Base-by-base conservation (phyloP, 2,797 vertebrate species). In the Spheniscus humboldti region DNA sequence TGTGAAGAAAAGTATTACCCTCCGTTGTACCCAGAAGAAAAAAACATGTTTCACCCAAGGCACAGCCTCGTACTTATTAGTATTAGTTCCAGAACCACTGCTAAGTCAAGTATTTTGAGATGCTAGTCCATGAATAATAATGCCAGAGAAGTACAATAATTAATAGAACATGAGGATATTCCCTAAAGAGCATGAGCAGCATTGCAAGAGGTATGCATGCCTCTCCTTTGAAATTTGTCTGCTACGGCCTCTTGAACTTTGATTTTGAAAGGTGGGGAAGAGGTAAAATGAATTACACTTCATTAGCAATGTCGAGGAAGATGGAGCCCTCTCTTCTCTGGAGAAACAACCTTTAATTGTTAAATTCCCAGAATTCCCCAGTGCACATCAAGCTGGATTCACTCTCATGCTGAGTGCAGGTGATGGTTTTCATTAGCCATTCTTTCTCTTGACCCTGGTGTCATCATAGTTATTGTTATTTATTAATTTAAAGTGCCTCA, bases 91-190 rank as follows among this genome's bases (percentile, higher is more conserved):
- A 98, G 95, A 97, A 86, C 89, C 92, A 95, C 93, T 96, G 94
- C 95, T 94, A 97, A 98, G 95, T 97, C 96, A 97, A 98, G 97
- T 98, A 97, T 97, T 97, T 97, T 96, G 97, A 96, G 91, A 97
- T 96, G 93, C 48, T 63, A 95, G 86, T 63, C 94, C 82, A 92
- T 98, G 98, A 97, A 98, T 98, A 97, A 97, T 97, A 97, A 98
- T 98, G 90, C 45, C 84, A 93, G 60, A 19, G 93, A 97, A 97
- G 94, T 97, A 94, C 92, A 97, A 96, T 97, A 98, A 98, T 97
- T 98, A 98, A 98, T 96, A 97, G 96, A 98, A 97, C 92, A 98
- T 93, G 96, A 97, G 96, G 95, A 93, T 93, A 96, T 93, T 98
- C 97, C 97, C 96, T 90, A 83, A 98, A 97, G 97, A 98, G 95